Percentiles rank a stretch among this genome's conserved stretches.
These are phyloP conservation scores for Habropoda laboriosa DNA, from an alignment of 1,140 invertebrate genomes.

Conservation along the genomic window DNA sequence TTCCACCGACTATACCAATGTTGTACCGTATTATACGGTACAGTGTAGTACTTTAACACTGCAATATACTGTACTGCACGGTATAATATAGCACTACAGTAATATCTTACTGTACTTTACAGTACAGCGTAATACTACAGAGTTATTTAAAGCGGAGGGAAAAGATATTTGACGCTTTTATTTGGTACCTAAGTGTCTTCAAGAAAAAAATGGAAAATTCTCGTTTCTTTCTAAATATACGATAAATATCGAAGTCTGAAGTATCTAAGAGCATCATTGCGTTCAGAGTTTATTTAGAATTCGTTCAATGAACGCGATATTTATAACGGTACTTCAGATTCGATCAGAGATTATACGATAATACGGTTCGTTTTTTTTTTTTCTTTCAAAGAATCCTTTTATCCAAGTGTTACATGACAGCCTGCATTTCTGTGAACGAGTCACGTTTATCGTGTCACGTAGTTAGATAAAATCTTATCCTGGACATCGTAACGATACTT, in stretches of 20 bases:
- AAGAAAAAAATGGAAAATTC: no score
- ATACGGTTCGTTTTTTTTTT: neutral
- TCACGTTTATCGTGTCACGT: slow-evolving; percentile 11
- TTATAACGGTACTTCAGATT: neutral
- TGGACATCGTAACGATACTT: neutral
- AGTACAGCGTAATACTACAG: neutral
- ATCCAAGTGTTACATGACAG: neutral
- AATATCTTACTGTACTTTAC: neutral
- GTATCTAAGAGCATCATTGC: neutral
- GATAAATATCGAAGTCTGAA: neutral
- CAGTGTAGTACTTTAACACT: neutral
- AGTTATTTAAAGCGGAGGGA: no score
- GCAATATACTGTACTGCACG: neutral
- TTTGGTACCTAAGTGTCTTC: no score
- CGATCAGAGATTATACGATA: neutral
- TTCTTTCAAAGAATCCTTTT: no score
- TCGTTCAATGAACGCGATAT: neutral
- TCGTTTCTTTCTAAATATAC: no score
- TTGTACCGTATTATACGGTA: neutral
- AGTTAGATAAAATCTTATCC: slow-evolving; percentile 11
- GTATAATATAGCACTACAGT: neutral
- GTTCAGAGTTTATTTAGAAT: neutral
- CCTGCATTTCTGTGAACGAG: neutral
- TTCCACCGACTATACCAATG: no score
- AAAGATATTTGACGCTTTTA: no score